These are phyloP conservation scores for Lacanobia wlatinum DNA, from an alignment of 2,888 invertebrate species.

Conservation along the genomic window DNA sequence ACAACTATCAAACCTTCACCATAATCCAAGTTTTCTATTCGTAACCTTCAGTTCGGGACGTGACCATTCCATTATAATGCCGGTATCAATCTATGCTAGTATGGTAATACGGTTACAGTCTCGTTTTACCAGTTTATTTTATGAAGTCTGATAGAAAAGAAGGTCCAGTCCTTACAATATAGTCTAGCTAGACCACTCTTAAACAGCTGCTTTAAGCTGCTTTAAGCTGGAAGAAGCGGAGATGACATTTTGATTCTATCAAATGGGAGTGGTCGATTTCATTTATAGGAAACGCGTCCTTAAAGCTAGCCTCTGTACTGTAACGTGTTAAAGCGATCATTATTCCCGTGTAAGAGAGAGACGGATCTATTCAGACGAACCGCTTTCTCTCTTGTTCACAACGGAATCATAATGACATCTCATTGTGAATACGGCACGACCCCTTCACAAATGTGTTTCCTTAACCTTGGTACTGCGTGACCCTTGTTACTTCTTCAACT, in stretches of 20 bases:
- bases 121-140: slow-evolving; percentile 12
- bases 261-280: no score
- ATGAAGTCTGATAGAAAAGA: background rate
- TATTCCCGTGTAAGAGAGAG: background rate
- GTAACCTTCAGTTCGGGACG: slow-evolving; percentile 8
- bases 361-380: background rate
- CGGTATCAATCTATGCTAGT: slow-evolving; percentile 6
- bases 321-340: background rate
- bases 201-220: no score
- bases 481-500: background rate
- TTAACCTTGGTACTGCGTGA: background rate
- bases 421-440: background rate
- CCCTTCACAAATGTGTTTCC: background rate
- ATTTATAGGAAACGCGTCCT: no score
- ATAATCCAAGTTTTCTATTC: background rate
- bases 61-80: slow-evolving; percentile 17
- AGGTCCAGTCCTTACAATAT: background rate
- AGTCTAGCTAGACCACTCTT: no score
- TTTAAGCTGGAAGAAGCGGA: no score
- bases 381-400: no score
- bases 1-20: background rate
- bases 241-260: no score
- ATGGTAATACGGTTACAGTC: slow-evolving; percentile 8
- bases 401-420: no score
- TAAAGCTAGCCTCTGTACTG: no score